phyloP scores from a whole-genome alignment of 2,797 vertebrate species.

The Vespertilio murinus region DNA sequence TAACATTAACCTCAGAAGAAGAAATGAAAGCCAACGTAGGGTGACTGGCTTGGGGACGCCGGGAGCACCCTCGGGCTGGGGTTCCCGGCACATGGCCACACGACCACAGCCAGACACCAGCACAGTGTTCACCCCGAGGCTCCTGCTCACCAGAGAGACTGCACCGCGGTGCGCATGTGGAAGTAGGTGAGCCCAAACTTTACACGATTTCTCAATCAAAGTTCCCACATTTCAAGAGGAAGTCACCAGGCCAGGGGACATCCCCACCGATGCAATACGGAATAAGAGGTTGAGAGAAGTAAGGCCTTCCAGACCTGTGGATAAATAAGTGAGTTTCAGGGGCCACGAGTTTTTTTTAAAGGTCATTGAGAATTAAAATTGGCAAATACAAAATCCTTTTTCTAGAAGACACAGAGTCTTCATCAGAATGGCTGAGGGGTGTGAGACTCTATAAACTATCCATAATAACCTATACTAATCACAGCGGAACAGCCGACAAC shows the following conservation, averaged over 20 bases:
- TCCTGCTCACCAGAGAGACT: background rate
- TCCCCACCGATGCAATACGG: background rate
- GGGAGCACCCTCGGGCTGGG: background rate
- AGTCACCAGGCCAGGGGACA: background rate
- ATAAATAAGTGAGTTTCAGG: background rate
- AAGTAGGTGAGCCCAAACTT: background rate
- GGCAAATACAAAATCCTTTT: no score
- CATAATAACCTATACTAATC: no score
- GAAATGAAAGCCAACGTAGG: background rate
- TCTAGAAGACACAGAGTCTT: background rate
- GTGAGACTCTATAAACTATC: background rate
- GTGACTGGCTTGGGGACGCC: background rate
- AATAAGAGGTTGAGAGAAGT: background rate
- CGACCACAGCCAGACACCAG: fast-evolving
- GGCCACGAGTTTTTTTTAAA: background rate
- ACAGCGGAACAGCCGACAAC: no score
- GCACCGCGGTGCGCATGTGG: fast-evolving
- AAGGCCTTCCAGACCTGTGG: background rate
- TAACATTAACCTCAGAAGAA: no score
- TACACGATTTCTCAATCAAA: background rate
- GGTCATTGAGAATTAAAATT: background rate
- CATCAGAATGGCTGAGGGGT: background rate
- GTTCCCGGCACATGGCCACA: background rate
- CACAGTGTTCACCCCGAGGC: no score
- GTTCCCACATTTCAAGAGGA: background rate